Base-by-base conservation (phyloP, 2,888 invertebrate genomes). In the Sphaeridia pumilis region DNA sequence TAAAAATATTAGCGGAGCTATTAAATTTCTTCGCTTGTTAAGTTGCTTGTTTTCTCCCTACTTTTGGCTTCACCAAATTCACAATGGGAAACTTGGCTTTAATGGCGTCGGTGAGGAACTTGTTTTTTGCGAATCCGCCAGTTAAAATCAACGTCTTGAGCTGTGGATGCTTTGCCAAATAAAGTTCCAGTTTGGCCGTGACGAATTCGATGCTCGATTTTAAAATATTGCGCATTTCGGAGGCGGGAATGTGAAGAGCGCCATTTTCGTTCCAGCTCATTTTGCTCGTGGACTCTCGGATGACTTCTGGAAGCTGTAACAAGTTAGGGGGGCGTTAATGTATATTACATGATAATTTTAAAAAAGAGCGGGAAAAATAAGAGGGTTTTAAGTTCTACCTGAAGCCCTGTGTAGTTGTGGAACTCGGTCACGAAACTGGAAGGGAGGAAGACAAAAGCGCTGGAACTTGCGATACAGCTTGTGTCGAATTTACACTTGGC, bases 91-190 rank as follows among this genome's bases (percentile, higher is more conserved):
- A 58, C 48, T 52, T 45, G 2, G 34, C 50, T 47, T 48, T 48
- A 47, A 58, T 52, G 46, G 57, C 56, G 38, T 43, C 59, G 49
- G 7, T 46, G 25, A 61, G 46, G 42, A 58, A 56, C 47, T 59
- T 58, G 45, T 56, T 54, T 35, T 58, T 60, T 20, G 61, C 59
- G 26, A 59, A 42, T 34, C 64, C 64, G 2, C 64, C 64, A 24
- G 61, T 64, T 27, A 64, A 42, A 2, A 62, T 57, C 28, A 64
- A 35, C 45, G 57, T 55, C 14, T 62, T 58, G 42, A 55, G 63
- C 38, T 53, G 52, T 28, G 55, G 55, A 31, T 57, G 52, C 52
- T 58, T 58, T 47, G 52, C 48, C 31, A 51, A 21, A 21, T 57
- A 53, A 41, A 48, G 47, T 36, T 58, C 47, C 1, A 62, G 53